Evolutionary conservation across 2,113 vertebrate species (phyloP).

Genomic region (Hyperopisus bebe): DNA sequence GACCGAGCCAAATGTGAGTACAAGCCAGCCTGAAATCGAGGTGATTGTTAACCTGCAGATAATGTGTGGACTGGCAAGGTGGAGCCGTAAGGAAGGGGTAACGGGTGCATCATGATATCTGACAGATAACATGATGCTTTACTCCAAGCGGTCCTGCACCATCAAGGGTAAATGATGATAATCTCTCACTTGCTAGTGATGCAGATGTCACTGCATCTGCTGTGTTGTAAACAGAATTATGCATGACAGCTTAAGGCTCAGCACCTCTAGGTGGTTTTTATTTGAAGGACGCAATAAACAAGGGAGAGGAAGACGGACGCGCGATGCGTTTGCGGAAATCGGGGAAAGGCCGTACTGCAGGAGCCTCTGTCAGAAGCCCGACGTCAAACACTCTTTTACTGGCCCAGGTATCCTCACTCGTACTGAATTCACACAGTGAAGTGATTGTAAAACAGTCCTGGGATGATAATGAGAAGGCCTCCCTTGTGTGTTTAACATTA

Average conservation of each 20-base stretch:
- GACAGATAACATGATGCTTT: neutral
- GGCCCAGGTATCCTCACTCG: neutral
- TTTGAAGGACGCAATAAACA: neutral
- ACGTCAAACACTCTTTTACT: neutral
- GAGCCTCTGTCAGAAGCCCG: neutral
- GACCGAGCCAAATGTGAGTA: neutral
- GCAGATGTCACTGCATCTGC: neutral
- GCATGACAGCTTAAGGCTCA: neutral
- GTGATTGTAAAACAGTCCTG: neutral
- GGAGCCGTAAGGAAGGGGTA: neutral
- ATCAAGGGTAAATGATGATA: neutral
- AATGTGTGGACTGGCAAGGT: neutral
- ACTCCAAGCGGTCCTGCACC: neutral
- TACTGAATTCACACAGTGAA: neutral
- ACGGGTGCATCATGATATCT: neutral
- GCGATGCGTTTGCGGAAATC: neutral
- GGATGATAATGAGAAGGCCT: neutral
- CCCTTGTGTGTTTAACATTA: slow-evolving; percentile 23
- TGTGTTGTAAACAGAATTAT: neutral
- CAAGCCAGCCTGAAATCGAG: neutral
- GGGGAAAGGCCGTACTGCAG: neutral
- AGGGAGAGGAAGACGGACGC: neutral
- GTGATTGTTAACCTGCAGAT: neutral
- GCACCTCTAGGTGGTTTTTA: neutral
- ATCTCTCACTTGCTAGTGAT: neutral